Evolutionary conservation across 2,888 invertebrate species (phyloP), one percentile per base, ranked within the genome.

Genomic region (Scaptomyza flava): DNA sequence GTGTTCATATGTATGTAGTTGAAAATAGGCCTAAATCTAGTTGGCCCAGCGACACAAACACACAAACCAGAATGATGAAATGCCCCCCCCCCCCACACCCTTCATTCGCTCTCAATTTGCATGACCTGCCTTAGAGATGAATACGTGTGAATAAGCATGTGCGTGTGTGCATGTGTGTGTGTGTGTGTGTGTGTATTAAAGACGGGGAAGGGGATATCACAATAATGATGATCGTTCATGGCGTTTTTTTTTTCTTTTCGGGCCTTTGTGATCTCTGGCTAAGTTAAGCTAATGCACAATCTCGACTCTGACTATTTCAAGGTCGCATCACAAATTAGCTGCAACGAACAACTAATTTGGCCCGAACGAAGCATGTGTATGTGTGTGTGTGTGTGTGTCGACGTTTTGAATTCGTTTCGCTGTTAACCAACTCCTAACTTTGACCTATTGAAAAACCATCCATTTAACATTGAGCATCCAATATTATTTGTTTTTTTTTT

Each of bases 201-300:
- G 23, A 23, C n/a, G 14, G 36, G 23, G 11, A 27, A 17, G 17
- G 33, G 53, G 56, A 31, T 52, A 38, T 34, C 17, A 53, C 36
- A 36, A 34, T 34, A 23, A 45, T 57, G 75, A 46, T 56, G 70
- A 69, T 75, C 62, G 72, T 73, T 67, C 67, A 63, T 83, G 27
- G 27, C 27, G 27, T 6, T 27, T 23, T 23, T 4, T 23, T 23
- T 23, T 23, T 23, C 2, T 23, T 23, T 27, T 27, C 27, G 27
- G 27, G 27, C 27, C 27, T 27, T 27, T 78, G 72, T 79, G 82
- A 72, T 71, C 80, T 70, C 82, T 68, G 85, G 38, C 14, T 38
- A n/a, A n/a, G 56, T 79, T 79, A 72, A 81, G 86, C 66, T 83
- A 83, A 80, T 83, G 72, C 67, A 65, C 65, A 17, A 70, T 70